These are phyloP conservation scores for Tamias sibiricus DNA, from an alignment of 2,113 vertebrate genomes.

Conservation along the genomic window DNA sequence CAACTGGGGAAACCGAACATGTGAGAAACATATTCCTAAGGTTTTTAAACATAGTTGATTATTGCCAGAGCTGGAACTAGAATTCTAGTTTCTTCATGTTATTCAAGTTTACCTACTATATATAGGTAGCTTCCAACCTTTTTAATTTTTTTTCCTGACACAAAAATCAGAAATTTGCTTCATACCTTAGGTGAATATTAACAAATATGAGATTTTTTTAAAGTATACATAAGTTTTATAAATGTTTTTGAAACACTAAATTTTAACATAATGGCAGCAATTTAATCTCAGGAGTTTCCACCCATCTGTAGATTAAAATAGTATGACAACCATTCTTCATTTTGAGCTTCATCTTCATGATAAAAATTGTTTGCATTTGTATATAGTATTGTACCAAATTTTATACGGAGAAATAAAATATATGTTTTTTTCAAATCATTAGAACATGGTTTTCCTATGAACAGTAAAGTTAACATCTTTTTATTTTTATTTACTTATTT, in stretches of 20 bases:
- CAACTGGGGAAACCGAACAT: not conserved
- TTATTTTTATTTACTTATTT: not conserved
- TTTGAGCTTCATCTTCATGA: constrained; percentile 7
- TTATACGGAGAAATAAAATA: constrained; percentile 25
- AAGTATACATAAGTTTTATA: not conserved
- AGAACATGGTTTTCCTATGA: not conserved
- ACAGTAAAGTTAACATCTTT: constrained; percentile 11
- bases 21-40: not conserved
- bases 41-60: not conserved
- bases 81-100: constrained; percentile 18
- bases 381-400: not conserved
- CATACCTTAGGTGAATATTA: not conserved
- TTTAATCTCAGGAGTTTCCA: not conserved
- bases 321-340: not conserved
- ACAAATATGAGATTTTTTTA: not conserved
- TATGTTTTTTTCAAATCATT: constrained; percentile 27
- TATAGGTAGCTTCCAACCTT: not conserved
- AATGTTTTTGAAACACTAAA: not conserved
- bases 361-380: not conserved
- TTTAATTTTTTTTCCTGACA: not conserved
- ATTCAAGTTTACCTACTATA: not conserved
- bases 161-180: not conserved
- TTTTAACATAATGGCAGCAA: not conserved
- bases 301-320: not conserved
- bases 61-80: not conserved